Evolutionary conservation across 2,113 vertebrate species (phyloP), one percentile per base, ranked within the genome.

Genomic region (Cromileptes altivelis): DNA sequence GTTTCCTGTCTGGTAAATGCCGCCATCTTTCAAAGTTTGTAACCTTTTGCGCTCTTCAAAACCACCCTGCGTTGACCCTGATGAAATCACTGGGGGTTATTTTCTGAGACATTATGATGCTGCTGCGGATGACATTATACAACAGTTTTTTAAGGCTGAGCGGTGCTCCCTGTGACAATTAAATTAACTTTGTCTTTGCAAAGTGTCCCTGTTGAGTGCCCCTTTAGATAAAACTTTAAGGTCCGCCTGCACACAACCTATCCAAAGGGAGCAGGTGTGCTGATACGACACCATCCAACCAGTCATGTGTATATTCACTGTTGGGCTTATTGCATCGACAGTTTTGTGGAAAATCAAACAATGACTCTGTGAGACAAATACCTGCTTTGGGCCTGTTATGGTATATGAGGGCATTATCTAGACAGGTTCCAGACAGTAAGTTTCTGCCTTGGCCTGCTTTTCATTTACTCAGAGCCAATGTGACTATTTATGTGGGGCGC

Each of bases 381-480:
- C 49, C 56, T 84, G 74, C 68, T 77, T 23, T 77, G 47, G 2
- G 49, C 58, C 69, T 71, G 25, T 75, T 72, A 47, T 53, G 63
- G 60, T 58, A 40, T 58, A 58, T 60, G 30, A 10, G 25, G 17
- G 30, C 61, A 73, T 88, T 84, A 91, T 90, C 21, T 19, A 23
- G 56, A 70, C 65, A 70, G 27, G 82, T 87, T 86, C 78, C 81
- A 81, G 67, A 77, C 68, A 72, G 79, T 71, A 84, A 80, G 58
- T 52, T 70, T 77, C 68, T 80, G 77, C 75, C 80, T 73, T 78
- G 61, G 81, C 82, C 68, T 61, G 61, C 68, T 80, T 89, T 77
- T 84, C 82, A 87, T 93, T 91, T 85, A 71, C 77, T 84, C 81
- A 82, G 86, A 90, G 85, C 78, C 89, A 86, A 91, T 88, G 84